Evolutionary conservation across 2,797 vertebrate genomes (phyloP).

Genomic region (Mormyrus hasselquistii): DNA sequence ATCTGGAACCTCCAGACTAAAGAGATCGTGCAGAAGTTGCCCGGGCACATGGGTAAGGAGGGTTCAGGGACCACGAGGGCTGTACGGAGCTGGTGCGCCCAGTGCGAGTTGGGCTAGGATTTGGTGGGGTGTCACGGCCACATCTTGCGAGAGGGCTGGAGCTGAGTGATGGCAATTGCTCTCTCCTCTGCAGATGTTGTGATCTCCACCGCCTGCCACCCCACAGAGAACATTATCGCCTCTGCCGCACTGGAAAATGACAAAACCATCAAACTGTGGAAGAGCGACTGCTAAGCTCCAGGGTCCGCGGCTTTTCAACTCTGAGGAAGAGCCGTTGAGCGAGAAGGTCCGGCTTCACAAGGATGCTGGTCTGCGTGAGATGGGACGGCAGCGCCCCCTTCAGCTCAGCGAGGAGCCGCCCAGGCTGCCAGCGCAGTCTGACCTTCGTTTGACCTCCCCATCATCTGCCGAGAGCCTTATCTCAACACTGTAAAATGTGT

Average conservation of each 20-base stretch:
- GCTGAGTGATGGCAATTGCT: not conserved
- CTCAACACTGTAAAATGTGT: constrained; percentile 18
- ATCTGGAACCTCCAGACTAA: constrained; percentile 84
- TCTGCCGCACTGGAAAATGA: constrained; percentile 97
- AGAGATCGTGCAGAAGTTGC: constrained; percentile 79
- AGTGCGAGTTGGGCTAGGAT: not conserved
- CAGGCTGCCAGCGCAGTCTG: not conserved
- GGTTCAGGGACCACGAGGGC: not conserved
- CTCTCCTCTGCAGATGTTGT: constrained; percentile 74
- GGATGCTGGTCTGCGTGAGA: constrained; percentile 23
- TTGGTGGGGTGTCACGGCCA: not conserved
- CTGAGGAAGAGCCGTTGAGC: constrained; percentile 19
- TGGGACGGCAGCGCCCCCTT: constrained; percentile 12
- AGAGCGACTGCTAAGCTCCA: constrained; percentile 86
- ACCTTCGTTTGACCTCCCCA: not conserved
- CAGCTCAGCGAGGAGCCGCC: constrained; percentile 18
- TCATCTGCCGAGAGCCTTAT: constrained; percentile 28
- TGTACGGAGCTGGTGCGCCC: not conserved
- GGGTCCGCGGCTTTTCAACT: constrained; percentile 25
- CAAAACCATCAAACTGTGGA: constrained; percentile 99
- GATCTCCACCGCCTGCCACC: constrained; percentile 96
- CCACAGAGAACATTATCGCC: constrained; percentile 98
- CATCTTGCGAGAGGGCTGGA: not conserved
- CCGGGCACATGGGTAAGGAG: constrained; percentile 73
- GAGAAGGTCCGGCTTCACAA: constrained; percentile 35